These are phyloP conservation scores for Macaria notata DNA, from an alignment of 2,888 invertebrate genomes.

Conservation along the genomic window DNA sequence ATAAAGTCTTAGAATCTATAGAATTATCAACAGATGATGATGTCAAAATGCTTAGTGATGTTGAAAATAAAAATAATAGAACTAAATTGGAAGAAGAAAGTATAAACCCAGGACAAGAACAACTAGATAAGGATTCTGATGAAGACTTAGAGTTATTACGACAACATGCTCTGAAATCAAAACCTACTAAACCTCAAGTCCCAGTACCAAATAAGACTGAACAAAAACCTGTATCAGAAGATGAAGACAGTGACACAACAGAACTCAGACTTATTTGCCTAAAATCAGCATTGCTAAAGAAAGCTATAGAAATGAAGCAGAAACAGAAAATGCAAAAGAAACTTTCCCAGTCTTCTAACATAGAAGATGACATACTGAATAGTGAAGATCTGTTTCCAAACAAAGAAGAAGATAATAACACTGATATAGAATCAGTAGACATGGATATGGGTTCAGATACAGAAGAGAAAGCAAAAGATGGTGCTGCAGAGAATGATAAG, in stretches of 20 bases:
- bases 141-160: slow-evolving; percentile 73
- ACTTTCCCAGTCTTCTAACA: slow-evolving; percentile 56
- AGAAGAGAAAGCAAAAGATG: slow-evolving; percentile 63
- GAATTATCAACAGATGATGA: slow-evolving; percentile 32
- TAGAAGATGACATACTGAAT: slow-evolving; percentile 54
- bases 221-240: slow-evolving; percentile 57
- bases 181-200: slow-evolving; percentile 46
- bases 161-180: slow-evolving; percentile 73
- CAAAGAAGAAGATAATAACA: slow-evolving; percentile 61
- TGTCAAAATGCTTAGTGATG: slow-evolving; percentile 17
- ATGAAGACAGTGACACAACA: slow-evolving; percentile 83
- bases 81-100: slow-evolving; percentile 12
- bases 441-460: slow-evolving; percentile 77
- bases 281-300: slow-evolving; percentile 86
- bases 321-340: slow-evolving; percentile 67
- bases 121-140: slow-evolving; percentile 60
- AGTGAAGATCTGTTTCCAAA: slow-evolving; percentile 40
- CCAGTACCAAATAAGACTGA: slow-evolving; percentile 29
- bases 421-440: slow-evolving; percentile 77
- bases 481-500: slow-evolving; percentile 29
- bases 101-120: slow-evolving; percentile 26
- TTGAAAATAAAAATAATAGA: slow-evolving; percentile 16
- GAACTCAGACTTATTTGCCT: slow-evolving; percentile 85
- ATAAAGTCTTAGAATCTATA: slow-evolving; percentile 17
- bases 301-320: slow-evolving; percentile 82